These are phyloP conservation scores for Odocoileus virginianus DNA, from an alignment of 2,113 vertebrate species.

Conservation along the genomic window DNA sequence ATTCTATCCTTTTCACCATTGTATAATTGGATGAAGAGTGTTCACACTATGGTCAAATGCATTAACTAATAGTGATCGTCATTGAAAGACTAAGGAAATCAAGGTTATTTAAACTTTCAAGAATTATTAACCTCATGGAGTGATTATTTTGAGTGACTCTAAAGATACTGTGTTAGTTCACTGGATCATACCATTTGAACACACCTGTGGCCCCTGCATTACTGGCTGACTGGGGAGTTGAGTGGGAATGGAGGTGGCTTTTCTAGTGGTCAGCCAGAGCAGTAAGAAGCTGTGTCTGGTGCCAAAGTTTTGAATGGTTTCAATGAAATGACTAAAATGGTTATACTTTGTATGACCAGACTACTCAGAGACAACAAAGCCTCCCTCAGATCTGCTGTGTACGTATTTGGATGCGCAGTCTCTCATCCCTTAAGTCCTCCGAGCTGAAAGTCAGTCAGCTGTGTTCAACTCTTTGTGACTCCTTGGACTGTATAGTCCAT, in stretches of 20 bases:
- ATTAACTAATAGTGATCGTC: background rate
- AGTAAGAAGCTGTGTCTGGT: background rate
- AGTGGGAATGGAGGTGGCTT: background rate
- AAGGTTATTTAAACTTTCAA: background rate
- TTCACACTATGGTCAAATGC: background rate
- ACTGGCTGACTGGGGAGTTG: background rate
- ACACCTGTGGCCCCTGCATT: background rate
- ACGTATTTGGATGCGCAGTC: background rate
- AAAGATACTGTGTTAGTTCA: background rate
- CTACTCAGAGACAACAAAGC: background rate
- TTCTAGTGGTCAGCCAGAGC: background rate
- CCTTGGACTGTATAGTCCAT: background rate
- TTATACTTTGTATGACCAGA: background rate
- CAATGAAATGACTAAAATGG: background rate
- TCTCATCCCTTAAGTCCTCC: background rate
- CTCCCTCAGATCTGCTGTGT: background rate
- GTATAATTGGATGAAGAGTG: rapidly evolving
- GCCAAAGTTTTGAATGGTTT: background rate
- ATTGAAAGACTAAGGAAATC: background rate
- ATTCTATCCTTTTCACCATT: background rate
- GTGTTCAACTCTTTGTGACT: background rate
- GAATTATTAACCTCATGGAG: background rate
- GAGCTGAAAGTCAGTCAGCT: background rate
- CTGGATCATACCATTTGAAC: background rate
- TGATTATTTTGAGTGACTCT: background rate